Evolutionary conservation across 2,797 vertebrate species (phyloP).

Genomic region (Neosilurus mollespiculum): DNA sequence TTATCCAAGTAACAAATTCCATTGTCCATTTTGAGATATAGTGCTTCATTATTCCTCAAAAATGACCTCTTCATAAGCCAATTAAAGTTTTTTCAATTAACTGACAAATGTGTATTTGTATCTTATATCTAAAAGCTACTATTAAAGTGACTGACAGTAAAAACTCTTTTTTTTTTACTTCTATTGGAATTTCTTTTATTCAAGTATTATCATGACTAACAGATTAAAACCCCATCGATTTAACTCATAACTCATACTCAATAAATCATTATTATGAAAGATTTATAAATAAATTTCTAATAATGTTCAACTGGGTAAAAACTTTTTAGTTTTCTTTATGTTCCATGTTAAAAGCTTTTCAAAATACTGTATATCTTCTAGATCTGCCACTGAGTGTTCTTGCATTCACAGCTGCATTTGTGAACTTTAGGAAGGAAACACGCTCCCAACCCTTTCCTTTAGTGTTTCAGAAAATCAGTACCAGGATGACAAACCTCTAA

Average conservation of each 20-base stretch:
- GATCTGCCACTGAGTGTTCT: constrained; percentile 26
- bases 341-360: background rate
- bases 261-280: background rate
- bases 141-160: background rate
- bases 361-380: background rate
- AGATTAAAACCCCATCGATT: background rate
- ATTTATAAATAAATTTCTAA: background rate
- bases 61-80: constrained; percentile 44
- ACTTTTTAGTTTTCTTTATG: background rate
- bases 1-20: constrained; percentile 38
- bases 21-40: constrained; percentile 29
- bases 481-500: constrained; percentile 24
- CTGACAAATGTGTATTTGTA: constrained; percentile 35
- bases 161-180: background rate
- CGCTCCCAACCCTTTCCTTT: constrained; percentile 45
- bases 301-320: background rate
- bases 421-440: constrained; percentile 49
- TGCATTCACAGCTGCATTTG: constrained; percentile 31
- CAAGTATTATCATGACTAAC: background rate
- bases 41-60: constrained; percentile 30
- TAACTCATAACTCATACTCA: background rate
- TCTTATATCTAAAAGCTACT: constrained; percentile 8
- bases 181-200: background rate
- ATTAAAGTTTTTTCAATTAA: constrained; percentile 46
- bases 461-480: constrained; percentile 18